Conservation (phyloP, 2,113 vertebrate species). For the Noctilio leporinus region DNA sequence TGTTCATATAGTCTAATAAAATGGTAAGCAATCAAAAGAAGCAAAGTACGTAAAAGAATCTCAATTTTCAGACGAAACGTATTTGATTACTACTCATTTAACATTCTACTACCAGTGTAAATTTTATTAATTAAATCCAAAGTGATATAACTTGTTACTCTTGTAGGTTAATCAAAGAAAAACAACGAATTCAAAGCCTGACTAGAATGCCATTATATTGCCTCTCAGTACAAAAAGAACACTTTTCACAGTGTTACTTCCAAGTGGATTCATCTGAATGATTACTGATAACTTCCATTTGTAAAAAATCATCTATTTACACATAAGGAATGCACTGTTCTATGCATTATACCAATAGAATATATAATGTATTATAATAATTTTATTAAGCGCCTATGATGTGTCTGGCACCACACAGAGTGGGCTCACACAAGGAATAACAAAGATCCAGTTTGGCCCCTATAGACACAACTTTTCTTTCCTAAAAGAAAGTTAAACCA, state of each 20-base stretch:
- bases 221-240: neutral
- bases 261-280: neutral
- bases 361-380: neutral
- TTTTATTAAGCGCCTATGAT: neutral
- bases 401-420: neutral
- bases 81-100: neutral
- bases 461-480: neutral
- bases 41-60: neutral
- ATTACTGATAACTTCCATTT: neutral
- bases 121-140: constrained; percentile 15
- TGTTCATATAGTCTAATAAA: neutral
- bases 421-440: neutral
- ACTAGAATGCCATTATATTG: neutral
- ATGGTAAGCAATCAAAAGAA: neutral
- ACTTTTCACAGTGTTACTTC: neutral
- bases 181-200: neutral
- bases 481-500: neutral
- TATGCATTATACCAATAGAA: neutral
- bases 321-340: neutral
- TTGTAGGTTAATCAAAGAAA: neutral
- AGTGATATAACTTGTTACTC: neutral
- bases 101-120: neutral
- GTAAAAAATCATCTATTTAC: neutral
- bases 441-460: neutral
- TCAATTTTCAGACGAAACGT: neutral